A percentile compares a stretch with the other conserved stretches of the same genome.
Evolutionary conservation across 2,113 vertebrate species (phyloP).

Genomic region (Bungarus multicinctus): DNA sequence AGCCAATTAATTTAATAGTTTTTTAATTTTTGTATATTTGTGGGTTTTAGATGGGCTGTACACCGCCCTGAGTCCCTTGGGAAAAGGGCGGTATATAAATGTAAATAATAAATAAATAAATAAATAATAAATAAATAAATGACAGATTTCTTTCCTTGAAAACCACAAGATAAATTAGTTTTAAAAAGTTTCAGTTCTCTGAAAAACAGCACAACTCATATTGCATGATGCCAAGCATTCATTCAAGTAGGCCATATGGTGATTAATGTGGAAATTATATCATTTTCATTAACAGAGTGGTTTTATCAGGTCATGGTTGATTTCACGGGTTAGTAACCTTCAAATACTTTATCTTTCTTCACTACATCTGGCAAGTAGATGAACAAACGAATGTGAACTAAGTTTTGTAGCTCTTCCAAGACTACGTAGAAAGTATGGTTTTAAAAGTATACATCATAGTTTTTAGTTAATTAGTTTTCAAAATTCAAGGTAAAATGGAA

Average conservation of each 20-base stretch:
- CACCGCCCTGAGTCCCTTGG: no score
- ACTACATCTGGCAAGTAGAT: background rate
- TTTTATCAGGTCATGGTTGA: conserved; percentile 21
- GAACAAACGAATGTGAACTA: background rate
- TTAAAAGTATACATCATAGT: background rate
- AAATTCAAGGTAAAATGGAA: background rate
- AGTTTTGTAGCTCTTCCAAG: background rate
- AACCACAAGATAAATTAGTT: background rate
- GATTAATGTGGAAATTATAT: conserved; percentile 2
- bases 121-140: no score
- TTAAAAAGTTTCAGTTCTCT: background rate
- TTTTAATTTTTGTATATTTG: no score
- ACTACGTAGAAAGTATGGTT: background rate
- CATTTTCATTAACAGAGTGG: background rate
- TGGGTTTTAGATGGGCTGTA: no score
- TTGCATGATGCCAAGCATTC: background rate
- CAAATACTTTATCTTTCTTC: conserved; percentile 14
- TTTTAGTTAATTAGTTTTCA: background rate
- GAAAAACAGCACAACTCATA: background rate
- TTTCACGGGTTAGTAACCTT: conserved; percentile 34
- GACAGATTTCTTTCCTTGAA: background rate
- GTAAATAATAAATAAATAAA: no score
- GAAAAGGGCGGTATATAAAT: no score
- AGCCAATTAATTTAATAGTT: no score
- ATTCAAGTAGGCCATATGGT: background rate